Evolutionary conservation across 2,113 vertebrate genomes (phyloP).

Genomic region (Mobula birostris): DNA sequence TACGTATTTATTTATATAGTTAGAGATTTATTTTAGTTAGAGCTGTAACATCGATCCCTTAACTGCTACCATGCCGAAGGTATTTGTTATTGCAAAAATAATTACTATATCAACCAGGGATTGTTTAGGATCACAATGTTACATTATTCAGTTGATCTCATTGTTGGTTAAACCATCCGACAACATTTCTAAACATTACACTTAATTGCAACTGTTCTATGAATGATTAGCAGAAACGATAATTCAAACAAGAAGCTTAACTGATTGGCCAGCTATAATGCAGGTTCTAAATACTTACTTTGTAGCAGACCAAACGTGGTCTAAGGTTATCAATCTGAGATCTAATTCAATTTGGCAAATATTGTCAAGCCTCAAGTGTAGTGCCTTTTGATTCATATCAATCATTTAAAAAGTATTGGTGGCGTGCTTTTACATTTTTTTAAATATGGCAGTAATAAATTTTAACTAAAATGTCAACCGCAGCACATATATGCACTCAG

Average conservation of each 20-base stretch:
- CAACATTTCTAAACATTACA: background rate
- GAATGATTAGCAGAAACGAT: background rate
- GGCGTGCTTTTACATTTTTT: background rate
- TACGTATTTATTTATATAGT: too few relatives aligned
- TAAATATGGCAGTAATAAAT: background rate
- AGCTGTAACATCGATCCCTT: too few relatives aligned
- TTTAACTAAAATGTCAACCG: background rate
- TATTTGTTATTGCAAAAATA: background rate
- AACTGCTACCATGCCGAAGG: too few relatives aligned
- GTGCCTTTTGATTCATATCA: background rate
- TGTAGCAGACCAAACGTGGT: background rate
- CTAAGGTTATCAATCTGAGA: background rate
- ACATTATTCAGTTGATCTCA: background rate
- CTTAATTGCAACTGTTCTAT: background rate
- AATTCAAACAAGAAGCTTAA: background rate
- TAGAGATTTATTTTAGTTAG: too few relatives aligned
- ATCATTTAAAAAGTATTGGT: background rate
- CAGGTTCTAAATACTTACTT: background rate
- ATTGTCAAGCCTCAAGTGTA: background rate
- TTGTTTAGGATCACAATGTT: background rate
- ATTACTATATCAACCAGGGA: background rate
- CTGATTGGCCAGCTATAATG: background rate
- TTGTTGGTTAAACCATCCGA: background rate
- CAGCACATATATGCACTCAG: background rate
- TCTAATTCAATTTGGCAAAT: background rate